phyloP scores from a whole-genome alignment of 2,888 invertebrate genomes.

The Epistrophe grossulariae region DNA sequence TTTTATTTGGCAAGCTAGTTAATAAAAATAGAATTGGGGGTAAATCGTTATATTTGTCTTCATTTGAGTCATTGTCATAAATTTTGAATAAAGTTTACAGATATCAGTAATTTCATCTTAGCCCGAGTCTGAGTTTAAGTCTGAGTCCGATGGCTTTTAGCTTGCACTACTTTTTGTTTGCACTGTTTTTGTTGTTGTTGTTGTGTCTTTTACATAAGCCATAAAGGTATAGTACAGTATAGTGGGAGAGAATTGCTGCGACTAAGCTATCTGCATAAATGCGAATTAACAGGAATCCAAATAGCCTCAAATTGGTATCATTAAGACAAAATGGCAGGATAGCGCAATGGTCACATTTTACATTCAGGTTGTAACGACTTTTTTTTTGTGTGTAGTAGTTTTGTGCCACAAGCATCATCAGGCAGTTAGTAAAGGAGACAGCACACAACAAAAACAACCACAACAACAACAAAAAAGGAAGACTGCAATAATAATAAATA shows the following conservation, averaged over 20 bases:
- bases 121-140: conserved; percentile 25
- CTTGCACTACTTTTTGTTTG: conserved; percentile 44
- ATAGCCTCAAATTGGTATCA: conserved; percentile 76
- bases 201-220: conserved; percentile 26
- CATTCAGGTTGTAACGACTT: conserved; percentile 63
- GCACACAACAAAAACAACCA: background rate
- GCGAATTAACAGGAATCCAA: conserved; percentile 76
- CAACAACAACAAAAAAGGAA: conserved; percentile 46
- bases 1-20: conserved; percentile 48
- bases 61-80: conserved; percentile 73
- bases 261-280: conserved; percentile 74
- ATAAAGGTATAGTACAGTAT: conserved; percentile 2
- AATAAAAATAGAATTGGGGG: conserved; percentile 63
- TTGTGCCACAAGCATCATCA: conserved; percentile 35
- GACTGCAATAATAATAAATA: conserved; percentile 74
- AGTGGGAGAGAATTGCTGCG: conserved; percentile 68
- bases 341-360: conserved; percentile 74
- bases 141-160: conserved; percentile 1
- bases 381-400: conserved; percentile 38
- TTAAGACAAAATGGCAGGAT: conserved; percentile 75
- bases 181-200: conserved; percentile 17
- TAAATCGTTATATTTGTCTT: conserved; percentile 73
- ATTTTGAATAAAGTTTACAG: conserved; percentile 59
- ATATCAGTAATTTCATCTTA: conserved; percentile 71
- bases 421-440: conserved; percentile 20